Percentiles rank a stretch among this genome's conserved stretches.
These are phyloP conservation scores for Galeruca laticollis DNA, from an alignment of 2,888 invertebrate species.

Conservation along the genomic window DNA sequence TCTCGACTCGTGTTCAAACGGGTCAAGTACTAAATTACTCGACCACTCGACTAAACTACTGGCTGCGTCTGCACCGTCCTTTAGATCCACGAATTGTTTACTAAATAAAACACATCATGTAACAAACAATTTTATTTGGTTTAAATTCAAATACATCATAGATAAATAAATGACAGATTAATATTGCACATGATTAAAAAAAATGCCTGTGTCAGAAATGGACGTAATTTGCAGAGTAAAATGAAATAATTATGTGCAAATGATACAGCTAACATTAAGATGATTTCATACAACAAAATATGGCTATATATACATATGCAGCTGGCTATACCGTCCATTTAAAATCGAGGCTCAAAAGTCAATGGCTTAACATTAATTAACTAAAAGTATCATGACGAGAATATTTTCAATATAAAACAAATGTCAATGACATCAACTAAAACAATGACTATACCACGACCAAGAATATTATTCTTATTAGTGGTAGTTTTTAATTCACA, in stretches of 20 bases:
- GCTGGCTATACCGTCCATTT: conserved; percentile 65
- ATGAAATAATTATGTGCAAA: conserved; percentile 53
- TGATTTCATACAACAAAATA: conserved; percentile 63
- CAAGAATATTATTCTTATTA: conserved; percentile 35
- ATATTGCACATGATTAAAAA: conserved; percentile 67
- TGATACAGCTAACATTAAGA: conserved; percentile 58
- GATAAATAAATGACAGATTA: conserved; percentile 68
- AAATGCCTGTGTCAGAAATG: conserved; percentile 66
- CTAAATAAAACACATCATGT: conserved; percentile 53
- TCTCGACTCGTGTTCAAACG: too few relatives aligned
- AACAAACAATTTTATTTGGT: conserved; percentile 68
- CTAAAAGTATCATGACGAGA: conserved; percentile 56
- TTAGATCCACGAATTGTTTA: too few relatives aligned
- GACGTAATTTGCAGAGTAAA: conserved; percentile 60
- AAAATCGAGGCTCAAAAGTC: conserved; percentile 58
- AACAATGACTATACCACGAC: conserved; percentile 48
- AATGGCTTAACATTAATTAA: conserved; percentile 60
- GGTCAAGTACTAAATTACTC: too few relatives aligned
- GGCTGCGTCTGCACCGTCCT: too few relatives aligned
- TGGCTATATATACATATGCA: conserved; percentile 64
- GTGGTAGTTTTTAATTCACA: conserved; percentile 38
- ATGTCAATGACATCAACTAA: conserved; percentile 53
- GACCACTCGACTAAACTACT: too few relatives aligned
- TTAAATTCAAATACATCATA: conserved; percentile 67
- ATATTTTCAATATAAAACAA: conserved; percentile 49